Percentiles rank a stretch among this genome's conserved stretches.
Evolutionary conservation across 2,113 vertebrate genomes (phyloP).

Genomic region (Phalacrocorax brasilianus): DNA sequence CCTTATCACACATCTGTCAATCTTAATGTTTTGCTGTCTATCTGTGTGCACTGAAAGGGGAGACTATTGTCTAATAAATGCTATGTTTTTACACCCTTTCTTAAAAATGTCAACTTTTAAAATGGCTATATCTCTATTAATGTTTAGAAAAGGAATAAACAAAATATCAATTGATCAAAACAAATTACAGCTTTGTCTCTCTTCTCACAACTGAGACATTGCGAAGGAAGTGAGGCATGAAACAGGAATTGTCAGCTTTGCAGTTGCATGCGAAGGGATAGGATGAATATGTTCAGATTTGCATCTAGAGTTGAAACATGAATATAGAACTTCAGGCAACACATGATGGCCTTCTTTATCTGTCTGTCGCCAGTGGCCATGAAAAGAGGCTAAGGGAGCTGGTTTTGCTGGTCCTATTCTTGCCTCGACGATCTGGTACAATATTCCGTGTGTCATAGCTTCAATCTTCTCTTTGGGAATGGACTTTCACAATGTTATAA

Average conservation of each 20-base stretch:
- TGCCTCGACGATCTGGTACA: not conserved
- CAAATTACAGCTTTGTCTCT: not conserved
- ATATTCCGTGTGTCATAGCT: not conserved
- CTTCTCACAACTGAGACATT: not conserved
- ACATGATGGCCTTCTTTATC: rapidly evolving
- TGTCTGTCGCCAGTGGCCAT: not conserved
- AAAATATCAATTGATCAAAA: not conserved
- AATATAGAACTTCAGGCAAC: not conserved
- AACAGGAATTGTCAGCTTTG: not conserved
- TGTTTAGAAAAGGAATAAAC: not conserved
- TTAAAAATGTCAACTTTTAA: not conserved
- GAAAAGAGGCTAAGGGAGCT: not conserved
- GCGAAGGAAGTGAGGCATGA: not conserved
- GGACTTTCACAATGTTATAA: not conserved
- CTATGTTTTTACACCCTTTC: not conserved
- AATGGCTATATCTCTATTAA: not conserved
- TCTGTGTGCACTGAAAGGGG: not conserved
- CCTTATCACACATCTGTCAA: not conserved
- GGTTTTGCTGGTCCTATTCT: not conserved
- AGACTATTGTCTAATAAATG: not conserved
- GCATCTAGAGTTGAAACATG: not conserved
- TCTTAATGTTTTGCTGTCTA: not conserved
- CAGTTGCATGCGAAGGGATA: not conserved
- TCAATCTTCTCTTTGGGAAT: not conserved
- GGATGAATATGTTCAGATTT: not conserved